Base-by-base conservation (phyloP, 2,113 vertebrate species). In the Leucopternis melanops region DNA sequence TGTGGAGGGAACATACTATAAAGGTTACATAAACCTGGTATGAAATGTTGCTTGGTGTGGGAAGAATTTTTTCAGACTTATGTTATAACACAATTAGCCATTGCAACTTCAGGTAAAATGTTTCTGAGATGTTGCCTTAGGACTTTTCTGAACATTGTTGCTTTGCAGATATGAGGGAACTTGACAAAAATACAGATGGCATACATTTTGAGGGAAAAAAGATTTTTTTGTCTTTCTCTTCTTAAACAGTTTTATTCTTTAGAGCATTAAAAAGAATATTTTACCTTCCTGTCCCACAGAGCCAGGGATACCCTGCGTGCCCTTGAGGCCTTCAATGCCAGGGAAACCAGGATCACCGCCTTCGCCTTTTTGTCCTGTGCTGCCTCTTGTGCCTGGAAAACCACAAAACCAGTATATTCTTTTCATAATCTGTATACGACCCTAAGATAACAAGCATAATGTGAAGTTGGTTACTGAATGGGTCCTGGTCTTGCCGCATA, bases 251-350 rank as follows among this genome's bases (percentile, higher is more conserved):
- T 47, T 61, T 85, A 84, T n/a, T 89, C 49, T 88, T 87, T 70
- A n/a, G 26, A 77, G 42, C 1, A 1, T 75, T 89, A 81, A 38
- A 82, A 58, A 62, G 19, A 72, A 23, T 72, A 62, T 57, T 82
- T 94, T 94, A 98, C 99, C 99, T 98, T 96, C 11, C 49, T 49
- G 65, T 83, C 99, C 99, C 85, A 54, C 45, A 63, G 83, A 75
- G 62, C 99, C 99, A 6, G 97, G 92, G 38, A 97, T 77, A 22
- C 99, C 99, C n/a, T 92, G 90, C 0, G 50, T 47, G 57, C 99
- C 99, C 36, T 94, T 98, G 58, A 95, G 74, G 50, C 99, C 99
- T 27, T 97, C 95, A 67, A 99, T 98, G 26, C 99, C 99, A 62
- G 97, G 92, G 91, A 98, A 98, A 83, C 99, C 99, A 54, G 97